A percentile compares a stretch with the other conserved stretches of the same genome.
Evolutionary conservation across 2,113 vertebrate genomes (phyloP).

Genomic region (Ptilorrhoa leucosticta): DNA sequence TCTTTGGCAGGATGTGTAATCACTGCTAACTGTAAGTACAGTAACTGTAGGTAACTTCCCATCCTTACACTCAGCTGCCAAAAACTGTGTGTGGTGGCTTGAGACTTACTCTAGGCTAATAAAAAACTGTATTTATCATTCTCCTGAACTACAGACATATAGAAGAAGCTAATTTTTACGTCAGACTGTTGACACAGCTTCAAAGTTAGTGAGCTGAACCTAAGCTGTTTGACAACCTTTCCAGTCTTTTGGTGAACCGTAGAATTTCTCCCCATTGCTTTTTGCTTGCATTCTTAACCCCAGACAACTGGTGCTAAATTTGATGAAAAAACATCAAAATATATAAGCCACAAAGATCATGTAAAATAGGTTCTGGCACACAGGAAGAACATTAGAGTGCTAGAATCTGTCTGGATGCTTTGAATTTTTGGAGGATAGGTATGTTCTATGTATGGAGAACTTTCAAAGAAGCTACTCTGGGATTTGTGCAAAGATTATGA

Average conservation of each 20-base stretch:
- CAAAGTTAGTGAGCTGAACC: constrained; percentile 34
- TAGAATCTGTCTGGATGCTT: neutral
- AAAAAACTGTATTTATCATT: neutral
- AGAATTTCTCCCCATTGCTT: constrained; percentile 8
- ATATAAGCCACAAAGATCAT: neutral
- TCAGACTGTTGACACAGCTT: neutral
- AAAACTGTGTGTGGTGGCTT: neutral
- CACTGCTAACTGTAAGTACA: constrained; percentile 90
- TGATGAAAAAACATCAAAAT: neutral
- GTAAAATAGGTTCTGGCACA: neutral
- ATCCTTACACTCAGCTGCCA: neutral
- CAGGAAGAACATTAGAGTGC: neutral
- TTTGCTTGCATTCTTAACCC: neutral
- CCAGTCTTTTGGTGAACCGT: neutral
- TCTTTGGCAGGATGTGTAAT: constrained; percentile 88
- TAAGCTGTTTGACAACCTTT: constrained; percentile 20
- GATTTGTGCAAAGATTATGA: neutral
- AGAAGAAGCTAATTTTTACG: neutral
- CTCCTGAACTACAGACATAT: neutral
- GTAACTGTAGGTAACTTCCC: neutral
- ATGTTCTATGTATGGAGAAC: neutral
- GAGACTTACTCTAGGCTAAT: neutral
- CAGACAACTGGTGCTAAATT: neutral
- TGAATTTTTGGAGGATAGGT: neutral
- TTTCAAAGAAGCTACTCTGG: neutral